A percentile compares a stretch with the other conserved stretches of the same genome.
Evolutionary conservation across 1,140 invertebrate genomes (phyloP).

Genomic region (Lerema accius): DNA sequence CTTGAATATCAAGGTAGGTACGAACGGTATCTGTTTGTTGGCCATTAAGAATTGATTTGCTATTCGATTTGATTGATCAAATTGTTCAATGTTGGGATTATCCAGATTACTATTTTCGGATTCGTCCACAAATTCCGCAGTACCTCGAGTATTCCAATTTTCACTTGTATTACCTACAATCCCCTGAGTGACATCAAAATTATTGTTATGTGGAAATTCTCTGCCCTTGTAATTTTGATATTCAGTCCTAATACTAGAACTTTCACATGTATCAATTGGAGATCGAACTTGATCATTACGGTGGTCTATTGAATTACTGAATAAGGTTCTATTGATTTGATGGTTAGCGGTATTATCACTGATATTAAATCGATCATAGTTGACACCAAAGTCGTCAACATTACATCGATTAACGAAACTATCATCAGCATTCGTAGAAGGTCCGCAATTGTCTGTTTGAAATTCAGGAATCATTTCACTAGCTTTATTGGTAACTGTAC

Average conservation of each 20-base stretch:
- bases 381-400: not conserved
- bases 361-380: not conserved
- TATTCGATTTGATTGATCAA: slow-evolving; percentile 17
- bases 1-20: slow-evolving; percentile 47
- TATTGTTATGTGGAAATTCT: slow-evolving; percentile 21
- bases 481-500: not conserved
- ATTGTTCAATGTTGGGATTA: slow-evolving; percentile 32
- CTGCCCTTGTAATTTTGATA: slow-evolving; percentile 21
- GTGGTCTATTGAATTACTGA: not conserved
- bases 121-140: slow-evolving; percentile 1
- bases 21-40: slow-evolving; percentile 22
- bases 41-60: not conserved
- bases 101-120: not conserved
- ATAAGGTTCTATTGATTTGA: not conserved
- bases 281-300: not conserved
- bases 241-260: not conserved
- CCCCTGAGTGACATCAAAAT: slow-evolving; percentile 3
- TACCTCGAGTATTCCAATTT: not conserved
- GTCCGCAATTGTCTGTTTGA: not conserved
- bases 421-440: not conserved
- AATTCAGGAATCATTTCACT: not conserved
- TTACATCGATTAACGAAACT: not conserved
- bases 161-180: slow-evolving; percentile 8
- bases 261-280: not conserved
- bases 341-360: not conserved